These are phyloP conservation scores for Apis laboriosa DNA, from an alignment of 1,140 invertebrate species.

Conservation along the genomic window DNA sequence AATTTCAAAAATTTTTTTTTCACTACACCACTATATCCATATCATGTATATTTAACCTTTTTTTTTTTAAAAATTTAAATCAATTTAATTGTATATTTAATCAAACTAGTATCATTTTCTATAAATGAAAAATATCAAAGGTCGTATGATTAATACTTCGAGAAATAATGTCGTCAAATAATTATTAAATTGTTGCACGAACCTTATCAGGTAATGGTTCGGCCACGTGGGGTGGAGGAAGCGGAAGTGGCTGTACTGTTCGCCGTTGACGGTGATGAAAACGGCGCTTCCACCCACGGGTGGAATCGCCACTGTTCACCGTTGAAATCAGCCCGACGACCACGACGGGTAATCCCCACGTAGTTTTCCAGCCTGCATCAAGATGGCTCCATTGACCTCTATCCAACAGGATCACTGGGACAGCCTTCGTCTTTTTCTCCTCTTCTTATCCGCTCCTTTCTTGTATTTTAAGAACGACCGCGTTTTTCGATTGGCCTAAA, in stretches of 20 bases:
- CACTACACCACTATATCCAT: no score
- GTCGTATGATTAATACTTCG: no score
- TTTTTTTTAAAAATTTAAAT: no score
- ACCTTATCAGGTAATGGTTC: conserved; percentile 78
- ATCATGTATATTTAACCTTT: no score
- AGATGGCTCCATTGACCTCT: conserved; percentile 67
- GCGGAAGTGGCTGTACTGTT: conserved; percentile 67
- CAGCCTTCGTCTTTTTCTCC: conserved; percentile 16
- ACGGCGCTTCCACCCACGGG: conserved; percentile 54
- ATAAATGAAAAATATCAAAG: no score
- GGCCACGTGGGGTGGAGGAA: conserved; percentile 77
- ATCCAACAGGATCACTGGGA: conserved; percentile 34
- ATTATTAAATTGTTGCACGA: neutral
- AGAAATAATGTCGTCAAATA: neutral
- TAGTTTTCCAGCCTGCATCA: conserved; percentile 68
- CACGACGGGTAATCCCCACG: conserved; percentile 61
- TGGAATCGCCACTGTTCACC: conserved; percentile 64
- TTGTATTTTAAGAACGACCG: neutral
- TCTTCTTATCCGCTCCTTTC: neutral
- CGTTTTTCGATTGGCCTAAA: neutral
- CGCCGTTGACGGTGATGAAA: conserved; percentile 53
- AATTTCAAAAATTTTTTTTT: no score
- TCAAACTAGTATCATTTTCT: no score
- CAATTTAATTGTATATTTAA: no score
- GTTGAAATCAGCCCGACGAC: conserved; percentile 66